Base-by-base conservation (phyloP, 2,797 vertebrate genomes). In the Spheniscus humboldti region DNA sequence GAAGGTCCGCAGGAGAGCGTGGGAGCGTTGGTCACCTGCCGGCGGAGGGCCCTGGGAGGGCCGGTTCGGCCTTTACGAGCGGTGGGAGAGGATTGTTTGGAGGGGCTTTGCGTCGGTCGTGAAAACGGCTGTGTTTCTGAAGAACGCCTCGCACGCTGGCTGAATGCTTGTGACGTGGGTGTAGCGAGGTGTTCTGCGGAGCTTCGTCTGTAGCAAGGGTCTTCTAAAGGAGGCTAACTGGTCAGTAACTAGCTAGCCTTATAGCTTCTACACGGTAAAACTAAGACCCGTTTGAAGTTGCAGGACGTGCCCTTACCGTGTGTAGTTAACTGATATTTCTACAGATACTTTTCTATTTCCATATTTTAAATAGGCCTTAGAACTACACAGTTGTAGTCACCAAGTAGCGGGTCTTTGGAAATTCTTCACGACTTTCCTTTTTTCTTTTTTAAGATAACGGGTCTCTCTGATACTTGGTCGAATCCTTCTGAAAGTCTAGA, bases 281-380 rank as follows among this genome's bases (percentile, higher is more conserved):
- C 22, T 13, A 4, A 45, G 18, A 20, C 27, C 16, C 0, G 0
- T 5, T 4, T 18, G 24, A 12, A 39, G 18, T 8, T 35, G 55
- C 13, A 18, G 72, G 23, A 13, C 0, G 0, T 6, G 3, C 2
- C 0, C 27, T 48, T 47, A 8, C 50, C 19, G 0, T 1, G 37
- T 18, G 35, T 7, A 12, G 19, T 13, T 27, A 30, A 6, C 7
- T 7, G 31, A 3, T 52, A 8, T 4, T 52, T 33, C 13, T 28
- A 5, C 19, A 7, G 30, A 5, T 33, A 0, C 2, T 28, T 41
- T 48, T 15, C 5, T 57, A 0, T 6, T 25, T 52, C 33, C 0
- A 0, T n/a, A 3, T 14, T 69, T 27, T 35, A 13, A 18, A 7
- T 5, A 12, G 15, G 6, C 12, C 6, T 67, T 17, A 8, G 48